phyloP scores from a whole-genome alignment of 2,888 invertebrate species.

The Spodoptera littoralis region DNA sequence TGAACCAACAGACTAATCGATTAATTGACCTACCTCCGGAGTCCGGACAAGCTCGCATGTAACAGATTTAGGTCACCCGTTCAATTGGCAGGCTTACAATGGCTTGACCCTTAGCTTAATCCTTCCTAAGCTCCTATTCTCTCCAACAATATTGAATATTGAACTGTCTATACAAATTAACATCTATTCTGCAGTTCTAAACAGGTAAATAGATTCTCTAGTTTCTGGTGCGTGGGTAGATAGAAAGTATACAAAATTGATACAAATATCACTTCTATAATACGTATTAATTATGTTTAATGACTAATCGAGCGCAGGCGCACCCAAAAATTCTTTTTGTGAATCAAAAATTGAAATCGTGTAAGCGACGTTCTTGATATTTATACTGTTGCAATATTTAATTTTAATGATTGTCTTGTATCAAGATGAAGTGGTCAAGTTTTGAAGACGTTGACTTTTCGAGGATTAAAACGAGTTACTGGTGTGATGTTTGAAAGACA shows the following conservation, averaged over 20 bases:
- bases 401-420: constrained; percentile 11
- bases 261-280: constrained; percentile 58
- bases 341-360: constrained; percentile 32
- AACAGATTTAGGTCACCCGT: constrained; percentile 37
- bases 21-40: constrained; percentile 38
- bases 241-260: constrained; percentile 58
- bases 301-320: constrained; percentile 43
- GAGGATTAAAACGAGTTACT: background rate
- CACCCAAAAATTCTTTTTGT: constrained; percentile 52
- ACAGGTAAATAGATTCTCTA: constrained; percentile 44
- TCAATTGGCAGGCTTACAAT: constrained; percentile 31
- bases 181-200: constrained; percentile 37
- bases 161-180: constrained; percentile 30
- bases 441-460: constrained; percentile 11
- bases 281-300: constrained; percentile 58
- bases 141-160: constrained; percentile 30
- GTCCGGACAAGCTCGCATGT: constrained; percentile 27
- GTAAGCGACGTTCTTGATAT: constrained; percentile 32
- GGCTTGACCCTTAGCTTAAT: constrained; percentile 38
- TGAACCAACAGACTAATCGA: constrained; percentile 25
- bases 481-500: too few relatives aligned
- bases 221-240: constrained; percentile 47
- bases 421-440: constrained; percentile 22
- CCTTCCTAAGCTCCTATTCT: constrained; percentile 33
- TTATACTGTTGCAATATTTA: constrained; percentile 35